Conservation (phyloP, 1,140 invertebrate genomes). For the Maconellicoccus hirsutus region DNA sequence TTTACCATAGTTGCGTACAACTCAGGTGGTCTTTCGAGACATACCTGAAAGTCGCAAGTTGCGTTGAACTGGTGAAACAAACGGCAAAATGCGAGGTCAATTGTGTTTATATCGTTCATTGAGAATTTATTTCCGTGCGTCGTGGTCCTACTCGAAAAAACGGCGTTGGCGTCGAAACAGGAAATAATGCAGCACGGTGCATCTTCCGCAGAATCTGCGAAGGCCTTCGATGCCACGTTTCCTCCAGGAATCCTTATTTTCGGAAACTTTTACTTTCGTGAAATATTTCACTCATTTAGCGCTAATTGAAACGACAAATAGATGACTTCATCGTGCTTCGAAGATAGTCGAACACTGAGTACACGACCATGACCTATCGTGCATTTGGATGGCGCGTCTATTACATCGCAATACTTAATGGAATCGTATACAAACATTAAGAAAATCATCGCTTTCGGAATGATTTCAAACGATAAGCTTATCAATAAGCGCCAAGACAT, state of each 20-base stretch:
- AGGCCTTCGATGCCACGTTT: no score
- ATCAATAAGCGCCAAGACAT: not conserved
- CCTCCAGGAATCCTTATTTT: no score
- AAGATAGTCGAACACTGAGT: not conserved
- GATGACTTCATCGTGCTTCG: not conserved
- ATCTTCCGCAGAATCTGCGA: no score
- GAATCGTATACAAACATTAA: no score
- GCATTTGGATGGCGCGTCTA: not conserved
- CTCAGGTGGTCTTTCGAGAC: no score
- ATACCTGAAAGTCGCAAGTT: no score
- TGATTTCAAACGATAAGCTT: not conserved
- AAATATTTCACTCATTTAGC: not conserved
- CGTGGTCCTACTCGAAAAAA: not conserved
- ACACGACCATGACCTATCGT: slow-evolving; percentile 2
- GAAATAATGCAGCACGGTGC: not conserved
- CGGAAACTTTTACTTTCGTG: no score
- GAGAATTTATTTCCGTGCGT: not conserved
- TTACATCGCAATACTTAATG: not conserved
- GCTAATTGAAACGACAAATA: not conserved
- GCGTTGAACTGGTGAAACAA: no score
- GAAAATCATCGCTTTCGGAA: no score
- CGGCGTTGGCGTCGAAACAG: not conserved
- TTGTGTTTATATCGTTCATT: not conserved
- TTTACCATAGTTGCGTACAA: no score
- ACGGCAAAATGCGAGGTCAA: not conserved